phyloP scores from a whole-genome alignment of 2,888 invertebrate species.

The Empis stercorea region DNA sequence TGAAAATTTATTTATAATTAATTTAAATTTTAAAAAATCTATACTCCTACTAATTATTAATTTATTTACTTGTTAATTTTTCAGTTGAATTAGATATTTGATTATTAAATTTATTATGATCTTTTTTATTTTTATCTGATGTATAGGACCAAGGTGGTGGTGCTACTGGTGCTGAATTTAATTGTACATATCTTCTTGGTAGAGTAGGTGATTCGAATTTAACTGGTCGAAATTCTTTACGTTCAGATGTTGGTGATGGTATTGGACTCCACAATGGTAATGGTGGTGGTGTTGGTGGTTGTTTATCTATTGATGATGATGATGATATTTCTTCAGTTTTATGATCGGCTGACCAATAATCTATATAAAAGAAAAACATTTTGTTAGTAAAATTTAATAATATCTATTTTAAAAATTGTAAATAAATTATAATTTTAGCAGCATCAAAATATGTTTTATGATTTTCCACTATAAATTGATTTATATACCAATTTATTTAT shows the following conservation, averaged over 20 bases:
- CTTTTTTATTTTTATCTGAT: constrained; percentile 23
- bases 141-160: constrained; percentile 20
- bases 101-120: constrained; percentile 15
- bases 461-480: too few species aligned
- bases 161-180: constrained; percentile 13
- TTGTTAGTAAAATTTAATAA: too few species aligned
- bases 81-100: not conserved
- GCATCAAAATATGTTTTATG: too few species aligned
- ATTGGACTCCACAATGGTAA: constrained; percentile 69
- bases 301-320: too few species aligned
- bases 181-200: constrained; percentile 35
- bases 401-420: too few species aligned
- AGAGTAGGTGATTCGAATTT: constrained; percentile 57
- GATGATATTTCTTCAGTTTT: not conserved
- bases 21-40: too few species aligned
- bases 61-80: constrained; percentile 27
- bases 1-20: too few species aligned
- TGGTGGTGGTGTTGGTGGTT: constrained; percentile 31
- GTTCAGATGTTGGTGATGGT: constrained; percentile 57
- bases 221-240: constrained; percentile 70
- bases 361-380: too few species aligned
- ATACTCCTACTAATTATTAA: too few species aligned
- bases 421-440: too few species aligned
- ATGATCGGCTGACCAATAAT: too few species aligned
- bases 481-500: too few species aligned